Conservation (phyloP, 2,888 invertebrate genomes). For the Thecophora atra region DNA sequence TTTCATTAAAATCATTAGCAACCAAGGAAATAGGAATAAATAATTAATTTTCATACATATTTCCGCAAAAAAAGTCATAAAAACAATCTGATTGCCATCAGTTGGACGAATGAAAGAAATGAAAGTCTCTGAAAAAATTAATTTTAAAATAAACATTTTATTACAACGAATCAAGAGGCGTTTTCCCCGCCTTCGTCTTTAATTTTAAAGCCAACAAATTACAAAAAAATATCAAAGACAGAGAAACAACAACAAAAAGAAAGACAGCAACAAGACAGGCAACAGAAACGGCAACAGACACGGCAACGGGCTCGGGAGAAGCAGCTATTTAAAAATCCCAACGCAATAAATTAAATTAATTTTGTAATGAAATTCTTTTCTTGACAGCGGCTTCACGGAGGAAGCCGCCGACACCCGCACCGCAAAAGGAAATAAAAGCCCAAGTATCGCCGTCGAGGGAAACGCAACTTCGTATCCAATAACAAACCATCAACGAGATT, state of each 20-base stretch:
- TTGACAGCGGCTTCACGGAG: background rate
- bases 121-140: too few species aligned
- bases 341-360: constrained; percentile 27
- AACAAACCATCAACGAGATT: background rate
- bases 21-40: too few species aligned
- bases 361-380: constrained; percentile 14
- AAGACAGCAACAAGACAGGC: background rate
- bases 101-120: too few species aligned
- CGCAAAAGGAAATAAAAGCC: background rate
- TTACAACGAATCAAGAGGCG: constrained; percentile 19
- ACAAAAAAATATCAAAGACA: background rate
- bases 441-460: background rate
- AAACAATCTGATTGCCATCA: too few species aligned
- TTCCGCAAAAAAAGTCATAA: too few species aligned
- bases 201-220: too few species aligned
- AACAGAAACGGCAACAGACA: background rate
- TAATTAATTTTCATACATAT: too few species aligned
- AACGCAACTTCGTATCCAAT: background rate
- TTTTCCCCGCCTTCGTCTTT: background rate
- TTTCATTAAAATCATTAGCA: too few species aligned
- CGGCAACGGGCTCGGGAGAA: background rate
- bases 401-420: too few species aligned
- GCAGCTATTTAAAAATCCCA: constrained; percentile 1
- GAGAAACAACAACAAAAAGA: background rate
- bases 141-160: constrained; percentile 1